phyloP scores from a whole-genome alignment of 2,797 vertebrate genomes.

The Phoxinus dragarum region DNA sequence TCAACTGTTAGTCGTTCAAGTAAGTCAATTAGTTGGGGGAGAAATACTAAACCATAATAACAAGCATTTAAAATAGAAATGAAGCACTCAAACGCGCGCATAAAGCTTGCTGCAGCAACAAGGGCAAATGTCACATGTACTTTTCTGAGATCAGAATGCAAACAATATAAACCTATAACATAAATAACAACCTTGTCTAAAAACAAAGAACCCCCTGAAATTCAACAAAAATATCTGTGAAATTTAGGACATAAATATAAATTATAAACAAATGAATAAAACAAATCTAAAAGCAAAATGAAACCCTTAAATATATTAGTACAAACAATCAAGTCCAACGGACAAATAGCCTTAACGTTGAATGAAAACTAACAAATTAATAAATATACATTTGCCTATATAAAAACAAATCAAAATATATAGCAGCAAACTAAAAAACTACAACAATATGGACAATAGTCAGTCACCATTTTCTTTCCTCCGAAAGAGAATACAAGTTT shows the following conservation, averaged over 20 bases:
- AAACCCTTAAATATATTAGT: background rate
- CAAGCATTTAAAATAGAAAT: background rate
- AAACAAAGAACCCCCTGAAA: too few relatives aligned
- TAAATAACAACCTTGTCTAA: background rate
- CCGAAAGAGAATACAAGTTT: too few relatives aligned
- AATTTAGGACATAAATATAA: background rate
- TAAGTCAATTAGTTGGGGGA: too few relatives aligned
- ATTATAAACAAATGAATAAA: background rate
- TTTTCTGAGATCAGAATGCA: background rate
- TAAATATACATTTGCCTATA: background rate
- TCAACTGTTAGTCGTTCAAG: too few relatives aligned
- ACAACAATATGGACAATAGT: background rate
- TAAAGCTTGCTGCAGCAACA: background rate
- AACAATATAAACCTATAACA: background rate
- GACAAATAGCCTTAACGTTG: background rate
- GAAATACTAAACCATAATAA: too few relatives aligned
- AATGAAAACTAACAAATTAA: background rate
- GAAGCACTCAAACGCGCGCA: background rate
- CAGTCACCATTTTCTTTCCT: too few relatives aligned
- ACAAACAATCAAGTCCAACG: background rate
- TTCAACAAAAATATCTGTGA: too few relatives aligned
- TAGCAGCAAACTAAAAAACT: background rate
- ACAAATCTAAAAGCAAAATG: background rate
- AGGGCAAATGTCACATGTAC: too few relatives aligned
- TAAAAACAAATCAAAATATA: background rate